Percentiles rank a stretch among this genome's conserved stretches.
These are phyloP conservation scores for Corythornis vintsioides DNA, from an alignment of 2,113 vertebrate species.

Conservation along the genomic window DNA sequence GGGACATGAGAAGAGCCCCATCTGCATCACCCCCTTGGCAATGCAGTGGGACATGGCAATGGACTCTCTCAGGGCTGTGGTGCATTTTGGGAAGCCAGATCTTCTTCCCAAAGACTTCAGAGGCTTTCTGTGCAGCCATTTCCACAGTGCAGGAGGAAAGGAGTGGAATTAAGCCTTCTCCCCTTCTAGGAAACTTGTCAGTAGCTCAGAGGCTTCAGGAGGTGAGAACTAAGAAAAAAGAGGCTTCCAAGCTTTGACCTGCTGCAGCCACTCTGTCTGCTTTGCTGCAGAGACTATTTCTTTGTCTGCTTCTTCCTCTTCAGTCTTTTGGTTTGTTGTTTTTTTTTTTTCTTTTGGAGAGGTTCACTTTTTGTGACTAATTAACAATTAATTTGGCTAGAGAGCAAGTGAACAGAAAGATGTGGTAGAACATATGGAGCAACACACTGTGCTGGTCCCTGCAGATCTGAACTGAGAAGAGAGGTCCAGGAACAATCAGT, in stretches of 20 bases:
- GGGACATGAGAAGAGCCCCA: accelerated
- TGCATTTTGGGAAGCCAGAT: not conserved
- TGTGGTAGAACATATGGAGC: not conserved
- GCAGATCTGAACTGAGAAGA: constrained; percentile 10
- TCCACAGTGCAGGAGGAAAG: not conserved
- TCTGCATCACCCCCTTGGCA: not conserved
- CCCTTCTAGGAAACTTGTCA: not conserved
- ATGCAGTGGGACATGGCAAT: accelerated
- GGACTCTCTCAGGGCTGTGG: not conserved
- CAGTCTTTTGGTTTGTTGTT: not conserved
- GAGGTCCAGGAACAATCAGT: not conserved
- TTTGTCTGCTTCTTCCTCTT: not conserved
- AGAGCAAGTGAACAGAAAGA: constrained; percentile 5
- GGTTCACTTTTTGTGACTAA: constrained; percentile 6
- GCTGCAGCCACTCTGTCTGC: not conserved
- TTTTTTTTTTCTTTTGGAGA: not conserved
- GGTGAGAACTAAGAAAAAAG: not conserved
- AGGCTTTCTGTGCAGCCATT: not conserved
- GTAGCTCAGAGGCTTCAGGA: not conserved
- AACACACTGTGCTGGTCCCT: not conserved
- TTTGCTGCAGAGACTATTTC: not conserved
- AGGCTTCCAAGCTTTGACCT: not conserved
- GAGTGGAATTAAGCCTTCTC: not conserved
- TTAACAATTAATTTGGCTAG: constrained; percentile 30
- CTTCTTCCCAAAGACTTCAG: not conserved